Base-by-base conservation (phyloP, 2,797 vertebrate genomes). In the Acipenser transmontanus region DNA sequence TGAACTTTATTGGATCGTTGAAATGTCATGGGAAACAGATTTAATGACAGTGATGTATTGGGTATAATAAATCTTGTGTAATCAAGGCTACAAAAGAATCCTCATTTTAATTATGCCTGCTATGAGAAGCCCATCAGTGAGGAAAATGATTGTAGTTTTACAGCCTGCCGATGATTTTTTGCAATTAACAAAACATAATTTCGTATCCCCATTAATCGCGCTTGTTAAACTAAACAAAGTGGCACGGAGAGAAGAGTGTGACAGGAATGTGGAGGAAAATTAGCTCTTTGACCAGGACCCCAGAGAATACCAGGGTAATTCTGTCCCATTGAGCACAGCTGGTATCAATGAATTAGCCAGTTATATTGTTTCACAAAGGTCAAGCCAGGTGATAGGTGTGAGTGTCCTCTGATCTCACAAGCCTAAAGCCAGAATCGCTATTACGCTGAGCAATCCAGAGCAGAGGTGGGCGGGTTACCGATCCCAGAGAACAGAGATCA, bases 61-160 rank as follows among this genome's bases (percentile, higher is more conserved):
- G 60, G 6, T 61, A 17, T n/a, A 10, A 61, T 61, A 61, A 61
- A 61, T 61, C 47, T 61, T 47, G 17, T 34, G 60, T 61, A 34
- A 61, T 61, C 17, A 34, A 17, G 60, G 17, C 14, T 61, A 17
- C 17, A 17, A 20, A 47, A 47, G 60, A 61, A 61, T 20, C 34
- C 7, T 47, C 60, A 20, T 61, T 34, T 61, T 61, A 61, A 61
- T 61, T 61, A 20, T 61, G 20, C 17, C 17, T 61, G 17, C 60
- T 8, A 14, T 61, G 47, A 61, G 60, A 61, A 17, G 34, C 60
- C 17, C 60, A 61, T 61, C 47, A 47, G 47, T 61, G 60, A 34
- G 60, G 60, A 61, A 61, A 17, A 61, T 61, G 7, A 61, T 61
- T 61, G 60, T 61, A 34, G 17, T 34, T 61, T 61, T 34, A 61